Percentiles rank a stretch among this genome's conserved stretches.
Evolutionary conservation across 2,113 vertebrate species (phyloP).

Genomic region (Cololabis saira): DNA sequence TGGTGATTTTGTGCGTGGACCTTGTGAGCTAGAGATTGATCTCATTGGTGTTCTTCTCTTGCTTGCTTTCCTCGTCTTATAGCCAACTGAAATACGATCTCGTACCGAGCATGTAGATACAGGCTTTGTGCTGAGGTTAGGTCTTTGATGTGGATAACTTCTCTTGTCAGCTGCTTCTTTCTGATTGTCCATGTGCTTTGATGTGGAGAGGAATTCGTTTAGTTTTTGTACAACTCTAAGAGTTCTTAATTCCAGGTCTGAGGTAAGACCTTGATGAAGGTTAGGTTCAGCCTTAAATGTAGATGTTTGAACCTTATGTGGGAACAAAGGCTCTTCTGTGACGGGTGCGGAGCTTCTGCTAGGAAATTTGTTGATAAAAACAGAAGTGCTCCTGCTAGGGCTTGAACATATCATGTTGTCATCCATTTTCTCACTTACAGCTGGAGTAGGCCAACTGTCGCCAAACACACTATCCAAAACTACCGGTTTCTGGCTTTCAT

Average conservation of each 20-base stretch:
- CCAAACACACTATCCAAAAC: constrained; percentile 14
- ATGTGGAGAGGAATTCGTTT: constrained; percentile 18
- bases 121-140: constrained; percentile 1
- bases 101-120: not conserved
- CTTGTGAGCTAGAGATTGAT: constrained; percentile 10
- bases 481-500: constrained; percentile 1
- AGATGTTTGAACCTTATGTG: constrained; percentile 2
- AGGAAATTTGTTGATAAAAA: not conserved
- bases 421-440: constrained; percentile 48
- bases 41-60: not conserved
- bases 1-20: constrained; percentile 4
- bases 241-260: constrained; percentile 53
- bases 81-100: constrained; percentile 4
- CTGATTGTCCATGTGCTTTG: constrained; percentile 7
- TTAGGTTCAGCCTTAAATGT: not conserved
- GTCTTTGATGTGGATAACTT: constrained; percentile 3
- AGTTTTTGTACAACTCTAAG: constrained; percentile 44
- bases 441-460: constrained; percentile 47
- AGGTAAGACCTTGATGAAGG: not conserved
- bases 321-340: constrained; percentile 35
- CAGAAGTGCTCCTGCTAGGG: constrained; percentile 1
- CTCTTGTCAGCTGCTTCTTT: constrained; percentile 7
- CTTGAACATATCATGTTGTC: constrained; percentile 1
- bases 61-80: constrained; percentile 7
- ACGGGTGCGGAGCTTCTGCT: constrained; percentile 31